phyloP scores from a whole-genome alignment of 2,888 invertebrate species.

The Seladonia tumulorum region DNA sequence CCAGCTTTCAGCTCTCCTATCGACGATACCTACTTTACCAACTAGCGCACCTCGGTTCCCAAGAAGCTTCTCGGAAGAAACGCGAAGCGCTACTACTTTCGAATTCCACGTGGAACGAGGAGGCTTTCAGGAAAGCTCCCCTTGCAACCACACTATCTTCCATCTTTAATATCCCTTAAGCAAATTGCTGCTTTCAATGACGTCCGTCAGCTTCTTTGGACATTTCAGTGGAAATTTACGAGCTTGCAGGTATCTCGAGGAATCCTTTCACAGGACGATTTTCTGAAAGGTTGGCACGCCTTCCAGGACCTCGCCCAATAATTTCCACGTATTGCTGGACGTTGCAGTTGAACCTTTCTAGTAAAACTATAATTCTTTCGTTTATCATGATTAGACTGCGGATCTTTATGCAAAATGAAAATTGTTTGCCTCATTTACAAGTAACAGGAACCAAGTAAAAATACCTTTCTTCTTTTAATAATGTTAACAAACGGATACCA shows the following conservation, averaged over 20 bases:
- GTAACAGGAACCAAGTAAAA: no score
- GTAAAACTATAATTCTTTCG: not conserved
- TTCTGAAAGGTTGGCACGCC: not conserved
- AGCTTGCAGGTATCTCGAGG: not conserved
- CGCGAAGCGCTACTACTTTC: conserved; percentile 8
- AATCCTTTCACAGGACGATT: not conserved
- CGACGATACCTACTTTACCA: conserved; percentile 46
- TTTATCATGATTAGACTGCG: no score
- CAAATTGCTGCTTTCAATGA: not conserved
- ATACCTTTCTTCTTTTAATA: no score
- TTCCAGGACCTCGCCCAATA: not conserved
- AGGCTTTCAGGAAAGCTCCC: not conserved
- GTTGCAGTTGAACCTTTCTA: no score
- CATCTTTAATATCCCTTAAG: not conserved
- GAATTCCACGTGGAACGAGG: not conserved
- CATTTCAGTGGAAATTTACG: not conserved
- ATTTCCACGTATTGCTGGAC: not conserved
- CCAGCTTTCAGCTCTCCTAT: conserved; percentile 19
- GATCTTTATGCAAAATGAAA: no score
- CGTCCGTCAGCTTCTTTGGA: not conserved
- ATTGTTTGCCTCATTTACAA: no score
- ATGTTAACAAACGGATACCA: no score
- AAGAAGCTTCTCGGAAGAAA: not conserved
- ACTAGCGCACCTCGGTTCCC: not conserved
- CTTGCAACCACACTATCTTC: not conserved